Conservation (phyloP, 2,888 invertebrate species). For the Eustalomyia histrio region DNA sequence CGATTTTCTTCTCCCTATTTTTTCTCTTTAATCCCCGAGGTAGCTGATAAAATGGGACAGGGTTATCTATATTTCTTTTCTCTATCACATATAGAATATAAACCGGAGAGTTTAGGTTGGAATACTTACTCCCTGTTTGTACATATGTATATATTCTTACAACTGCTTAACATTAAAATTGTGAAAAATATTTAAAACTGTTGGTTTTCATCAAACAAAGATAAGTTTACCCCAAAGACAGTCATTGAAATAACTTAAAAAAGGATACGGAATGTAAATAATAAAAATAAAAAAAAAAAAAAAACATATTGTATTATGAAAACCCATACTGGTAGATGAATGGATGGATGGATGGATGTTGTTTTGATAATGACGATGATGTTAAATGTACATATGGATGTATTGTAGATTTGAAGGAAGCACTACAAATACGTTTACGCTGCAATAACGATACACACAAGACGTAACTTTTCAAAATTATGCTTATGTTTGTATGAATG, state of each 20-base stretch:
- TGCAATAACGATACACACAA: conserved; percentile 3
- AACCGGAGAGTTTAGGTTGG: no score
- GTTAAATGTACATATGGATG: neutral
- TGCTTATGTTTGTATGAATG: neutral
- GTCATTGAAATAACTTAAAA: neutral
- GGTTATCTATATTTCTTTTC: no score
- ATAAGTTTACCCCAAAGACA: neutral
- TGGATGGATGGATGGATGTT: neutral
- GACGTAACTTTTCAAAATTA: neutral
- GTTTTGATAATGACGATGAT: no score
- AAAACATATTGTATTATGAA: neutral
- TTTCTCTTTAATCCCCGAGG: no score
- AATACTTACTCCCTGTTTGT: no score
- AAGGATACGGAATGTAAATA: neutral
- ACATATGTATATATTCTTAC: no score
- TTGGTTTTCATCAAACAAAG: neutral
- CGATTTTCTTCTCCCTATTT: no score
- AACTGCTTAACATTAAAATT: no score
- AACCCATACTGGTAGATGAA: neutral
- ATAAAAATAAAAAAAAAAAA: neutral
- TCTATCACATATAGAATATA: no score
- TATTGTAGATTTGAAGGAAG: conserved; percentile 5
- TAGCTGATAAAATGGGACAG: no score
- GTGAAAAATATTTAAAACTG: no score
- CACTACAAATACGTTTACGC: conserved; percentile 8